Base-by-base conservation (phyloP, 2,888 invertebrate species). In the Phasia obesa region DNA sequence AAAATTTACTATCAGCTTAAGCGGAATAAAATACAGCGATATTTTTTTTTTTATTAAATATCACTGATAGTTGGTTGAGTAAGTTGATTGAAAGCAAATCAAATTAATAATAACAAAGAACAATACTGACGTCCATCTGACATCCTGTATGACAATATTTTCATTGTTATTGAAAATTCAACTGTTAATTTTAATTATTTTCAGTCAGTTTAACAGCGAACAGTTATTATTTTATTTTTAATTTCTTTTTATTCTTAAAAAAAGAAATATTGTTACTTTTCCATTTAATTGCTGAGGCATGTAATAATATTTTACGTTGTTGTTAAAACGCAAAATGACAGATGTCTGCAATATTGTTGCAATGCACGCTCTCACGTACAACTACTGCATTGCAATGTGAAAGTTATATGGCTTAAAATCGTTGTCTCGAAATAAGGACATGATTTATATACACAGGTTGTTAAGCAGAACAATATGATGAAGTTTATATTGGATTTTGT, bases 291-390 rank as follows among this genome's bases (percentile, higher is more conserved):
- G 51, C 15, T 25, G 11, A 49, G 60, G 6, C 71, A 60, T 71
- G 23, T 35, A 60, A 59, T 25, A 60, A 71, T 59, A 71, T 51
- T 49, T 25, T 7, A 57, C 11, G 38, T 59, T 65, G 23, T 49
- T 76, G 13, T n/a, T n/a, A n/a, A 64, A 47, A 49, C n/a, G 2
- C 27, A 27, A 67, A 76, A 38, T 67, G 59, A 67, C 75, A 76
- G 57, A 67, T 67, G 57, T 51, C 49, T 55, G 55, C 65, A 19
- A 65, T 57, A 57, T 38, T 67, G 47, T 31, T 73, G 27, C 42
- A 62, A 27, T 19, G 9, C 7, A 55, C 19, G 19, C 13, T 5
- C 21, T 49, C 49, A 49, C 21, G 19, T 49, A 9, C 49, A 49
- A 21, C 21, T 21, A 11, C n/a, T 21, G 11, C 7, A 21, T 7